Evolutionary conservation across 1,140 invertebrate species (phyloP).

Genomic region (Nebria ingens): DNA sequence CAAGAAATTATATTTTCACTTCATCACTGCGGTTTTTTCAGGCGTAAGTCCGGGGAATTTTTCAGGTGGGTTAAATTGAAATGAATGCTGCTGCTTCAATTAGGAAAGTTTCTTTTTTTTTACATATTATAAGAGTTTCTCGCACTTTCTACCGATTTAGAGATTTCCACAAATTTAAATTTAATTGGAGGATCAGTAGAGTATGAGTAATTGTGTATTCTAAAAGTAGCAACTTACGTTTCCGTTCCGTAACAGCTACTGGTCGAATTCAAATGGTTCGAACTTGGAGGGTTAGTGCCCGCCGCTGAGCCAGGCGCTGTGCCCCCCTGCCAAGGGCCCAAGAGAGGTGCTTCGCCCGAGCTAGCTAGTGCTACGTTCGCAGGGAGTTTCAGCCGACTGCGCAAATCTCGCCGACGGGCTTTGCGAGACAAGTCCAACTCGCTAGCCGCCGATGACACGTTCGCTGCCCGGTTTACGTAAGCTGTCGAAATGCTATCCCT

Average conservation of each 20-base stretch:
- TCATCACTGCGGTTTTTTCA: background rate
- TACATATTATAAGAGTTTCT: background rate
- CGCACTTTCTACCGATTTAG: background rate
- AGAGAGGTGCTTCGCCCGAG: constrained; percentile 44
- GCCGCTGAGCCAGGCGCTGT: constrained; percentile 48
- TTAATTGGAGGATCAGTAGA: too few species aligned
- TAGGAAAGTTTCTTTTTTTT: constrained; percentile 1
- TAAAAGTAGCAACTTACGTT: constrained; percentile 40
- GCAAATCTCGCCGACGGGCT: constrained; percentile 49
- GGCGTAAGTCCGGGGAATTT: background rate
- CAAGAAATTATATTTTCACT: background rate
- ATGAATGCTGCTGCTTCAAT: constrained; percentile 6
- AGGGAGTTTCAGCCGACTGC: constrained; percentile 54
- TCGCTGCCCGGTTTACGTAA: constrained; percentile 51
- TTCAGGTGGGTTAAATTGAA: background rate
- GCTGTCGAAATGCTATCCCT: constrained; percentile 63
- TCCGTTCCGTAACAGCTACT: constrained; percentile 55
- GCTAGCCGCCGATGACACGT: constrained; percentile 49
- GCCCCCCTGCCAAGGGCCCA: constrained; percentile 40
- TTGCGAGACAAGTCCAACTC: constrained; percentile 63
- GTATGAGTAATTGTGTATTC: too few species aligned
- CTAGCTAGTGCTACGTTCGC: constrained; percentile 40
- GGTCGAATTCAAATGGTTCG: constrained; percentile 50
- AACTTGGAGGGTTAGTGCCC: constrained; percentile 45
- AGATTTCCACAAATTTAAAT: too few species aligned